phyloP scores from a whole-genome alignment of 2,797 vertebrate species.

The Propithecus perrieri region DNA sequence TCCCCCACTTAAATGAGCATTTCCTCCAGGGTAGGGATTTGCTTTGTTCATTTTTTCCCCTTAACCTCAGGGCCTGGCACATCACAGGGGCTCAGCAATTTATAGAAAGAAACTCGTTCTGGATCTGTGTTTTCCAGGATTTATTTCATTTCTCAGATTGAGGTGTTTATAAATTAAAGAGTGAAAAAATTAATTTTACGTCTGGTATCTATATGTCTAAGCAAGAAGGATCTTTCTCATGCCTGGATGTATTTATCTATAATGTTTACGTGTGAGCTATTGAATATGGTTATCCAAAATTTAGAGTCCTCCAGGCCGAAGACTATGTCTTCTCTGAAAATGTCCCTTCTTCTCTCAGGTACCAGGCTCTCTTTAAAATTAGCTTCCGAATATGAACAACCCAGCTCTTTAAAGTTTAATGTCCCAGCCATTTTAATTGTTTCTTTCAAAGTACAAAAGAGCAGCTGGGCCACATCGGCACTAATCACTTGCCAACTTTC shows the following conservation, averaged over 20 bases:
- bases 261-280: background rate
- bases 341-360: conserved; percentile 34
- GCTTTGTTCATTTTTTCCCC: background rate
- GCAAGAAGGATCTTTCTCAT: background rate
- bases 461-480: conserved; percentile 63
- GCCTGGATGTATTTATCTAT: background rate
- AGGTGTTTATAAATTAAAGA: background rate
- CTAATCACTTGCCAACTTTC: conserved; percentile 79
- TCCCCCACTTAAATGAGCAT: background rate
- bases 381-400: conserved; percentile 59
- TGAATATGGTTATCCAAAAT: background rate
- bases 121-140: background rate
- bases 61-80: background rate
- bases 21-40: background rate
- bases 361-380: conserved; percentile 63
- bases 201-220: background rate
- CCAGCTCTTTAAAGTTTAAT: conserved; percentile 81
- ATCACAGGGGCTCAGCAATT: background rate
- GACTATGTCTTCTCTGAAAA: background rate
- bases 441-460: conserved; percentile 79
- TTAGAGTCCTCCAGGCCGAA: background rate
- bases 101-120: background rate
- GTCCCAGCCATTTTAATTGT: conserved; percentile 76
- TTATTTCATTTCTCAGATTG: background rate
- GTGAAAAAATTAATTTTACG: background rate